Conservation (phyloP, 2,113 vertebrate species). For the Trogon surrucura region DNA sequence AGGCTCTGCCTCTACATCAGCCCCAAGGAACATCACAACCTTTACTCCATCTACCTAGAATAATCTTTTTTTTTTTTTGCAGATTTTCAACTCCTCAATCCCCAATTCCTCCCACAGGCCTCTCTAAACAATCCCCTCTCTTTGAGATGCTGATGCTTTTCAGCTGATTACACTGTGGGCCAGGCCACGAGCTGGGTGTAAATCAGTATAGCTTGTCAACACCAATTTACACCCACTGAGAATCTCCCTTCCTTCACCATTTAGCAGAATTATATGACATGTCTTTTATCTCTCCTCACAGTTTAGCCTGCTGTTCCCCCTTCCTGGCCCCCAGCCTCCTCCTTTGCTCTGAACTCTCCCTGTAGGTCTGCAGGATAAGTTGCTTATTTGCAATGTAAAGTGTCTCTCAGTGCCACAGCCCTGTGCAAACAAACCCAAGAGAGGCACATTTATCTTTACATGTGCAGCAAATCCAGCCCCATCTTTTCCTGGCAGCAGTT, state of each 20-base stretch:
- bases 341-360: conserved; percentile 40
- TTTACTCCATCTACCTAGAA: neutral
- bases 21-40: neutral
- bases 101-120: neutral
- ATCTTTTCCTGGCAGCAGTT: neutral
- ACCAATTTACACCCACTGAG: conserved; percentile 38
- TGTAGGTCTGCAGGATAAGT: conserved; percentile 28
- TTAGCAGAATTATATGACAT: conserved; percentile 43
- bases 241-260: conserved; percentile 16
- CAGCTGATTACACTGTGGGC: conserved; percentile 5
- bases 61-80: neutral
- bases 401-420: neutral
- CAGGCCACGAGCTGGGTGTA: neutral
- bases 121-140: neutral
- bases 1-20: neutral
- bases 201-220: conserved; percentile 19
- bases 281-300: conserved; percentile 13
- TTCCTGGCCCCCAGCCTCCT: neutral
- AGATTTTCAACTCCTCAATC: neutral
- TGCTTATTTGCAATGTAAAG: conserved; percentile 65
- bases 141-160: conserved; percentile 41
- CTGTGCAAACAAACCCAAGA: neutral
- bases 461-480: neutral
- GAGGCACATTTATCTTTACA: neutral
- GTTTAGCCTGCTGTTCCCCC: conserved; percentile 16